Evolutionary conservation across 2,888 invertebrate species (phyloP).

Genomic region (Gibbula magus): DNA sequence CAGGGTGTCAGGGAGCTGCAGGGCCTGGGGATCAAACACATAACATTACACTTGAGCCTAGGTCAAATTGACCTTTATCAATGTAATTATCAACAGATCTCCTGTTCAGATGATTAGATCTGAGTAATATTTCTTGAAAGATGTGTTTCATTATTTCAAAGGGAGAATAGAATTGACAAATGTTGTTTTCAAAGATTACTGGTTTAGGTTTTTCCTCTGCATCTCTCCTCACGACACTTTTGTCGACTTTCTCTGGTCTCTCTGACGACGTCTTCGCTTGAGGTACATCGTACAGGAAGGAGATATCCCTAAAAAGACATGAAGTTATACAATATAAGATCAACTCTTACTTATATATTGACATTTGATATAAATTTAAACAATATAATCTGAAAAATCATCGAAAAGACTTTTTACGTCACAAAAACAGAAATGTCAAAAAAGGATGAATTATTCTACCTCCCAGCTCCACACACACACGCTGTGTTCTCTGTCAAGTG

Average conservation of each 20-base stretch:
- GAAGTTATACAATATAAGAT: neutral
- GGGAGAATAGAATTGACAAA: no score
- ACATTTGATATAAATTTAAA: neutral
- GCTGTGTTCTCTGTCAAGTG: constrained; percentile 72
- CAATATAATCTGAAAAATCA: neutral
- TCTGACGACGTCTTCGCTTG: constrained; percentile 56
- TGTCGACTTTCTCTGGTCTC: constrained; percentile 61
- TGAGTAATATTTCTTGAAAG: no score
- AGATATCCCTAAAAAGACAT: constrained; percentile 75
- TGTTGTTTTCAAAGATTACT: constrained; percentile 33
- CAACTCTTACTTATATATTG: neutral
- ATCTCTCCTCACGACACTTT: constrained; percentile 63
- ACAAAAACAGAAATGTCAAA: neutral
- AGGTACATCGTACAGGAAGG: constrained; percentile 74
- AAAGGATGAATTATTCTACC: constrained; percentile 52
- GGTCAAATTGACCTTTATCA: no score
- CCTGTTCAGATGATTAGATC: no score
- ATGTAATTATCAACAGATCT: no score
- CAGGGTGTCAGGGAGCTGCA: constrained; percentile 72
- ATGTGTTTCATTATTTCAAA: no score
- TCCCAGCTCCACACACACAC: constrained; percentile 75
- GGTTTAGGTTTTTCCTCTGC: constrained; percentile 52
- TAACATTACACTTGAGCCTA: no score
- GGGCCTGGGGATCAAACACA: constrained; percentile 51
- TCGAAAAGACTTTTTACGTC: neutral